These are phyloP conservation scores for Camponotus fellah DNA, from an alignment of 2,888 invertebrate species.

Conservation along the genomic window DNA sequence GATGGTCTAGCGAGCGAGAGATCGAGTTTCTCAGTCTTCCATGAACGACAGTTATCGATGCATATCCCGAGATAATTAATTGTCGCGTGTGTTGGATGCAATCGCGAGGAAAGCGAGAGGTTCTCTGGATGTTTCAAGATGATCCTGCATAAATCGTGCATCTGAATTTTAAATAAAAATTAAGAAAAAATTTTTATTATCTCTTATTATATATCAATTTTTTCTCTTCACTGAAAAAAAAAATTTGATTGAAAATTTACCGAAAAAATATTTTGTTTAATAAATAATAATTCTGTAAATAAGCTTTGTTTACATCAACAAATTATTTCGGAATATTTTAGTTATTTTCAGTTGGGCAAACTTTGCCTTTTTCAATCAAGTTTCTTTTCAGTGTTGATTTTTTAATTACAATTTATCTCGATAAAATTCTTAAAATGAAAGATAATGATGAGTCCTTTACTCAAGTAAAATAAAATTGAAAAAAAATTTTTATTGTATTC, in stretches of 20 bases:
- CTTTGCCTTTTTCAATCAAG: too few relatives aligned
- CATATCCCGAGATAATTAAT: conserved; percentile 29
- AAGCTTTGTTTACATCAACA: too few relatives aligned
- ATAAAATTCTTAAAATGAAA: background rate
- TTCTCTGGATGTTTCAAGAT: background rate
- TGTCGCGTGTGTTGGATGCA: background rate
- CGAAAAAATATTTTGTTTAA: too few relatives aligned
- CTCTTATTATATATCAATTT: too few relatives aligned
- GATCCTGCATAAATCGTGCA: background rate
- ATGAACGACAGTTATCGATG: conserved; percentile 21
- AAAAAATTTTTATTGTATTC: background rate
- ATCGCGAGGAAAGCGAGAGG: background rate
- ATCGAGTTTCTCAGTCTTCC: conserved; percentile 28
- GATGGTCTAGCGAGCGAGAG: background rate
- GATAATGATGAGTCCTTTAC: background rate
- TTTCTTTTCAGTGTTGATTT: too few relatives aligned
- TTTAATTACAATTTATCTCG: background rate
- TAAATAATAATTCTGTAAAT: too few relatives aligned
- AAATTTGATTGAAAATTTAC: too few relatives aligned
- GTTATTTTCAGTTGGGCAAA: too few relatives aligned
- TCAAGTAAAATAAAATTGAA: background rate
- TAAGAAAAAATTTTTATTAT: background rate
- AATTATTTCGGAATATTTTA: too few relatives aligned
- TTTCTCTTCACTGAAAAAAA: too few relatives aligned
- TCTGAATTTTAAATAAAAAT: background rate